Percentiles rank a stretch among this genome's conserved stretches.
Conservation (phyloP, 2,888 invertebrate species). For the Phorcus lineatus region DNA sequence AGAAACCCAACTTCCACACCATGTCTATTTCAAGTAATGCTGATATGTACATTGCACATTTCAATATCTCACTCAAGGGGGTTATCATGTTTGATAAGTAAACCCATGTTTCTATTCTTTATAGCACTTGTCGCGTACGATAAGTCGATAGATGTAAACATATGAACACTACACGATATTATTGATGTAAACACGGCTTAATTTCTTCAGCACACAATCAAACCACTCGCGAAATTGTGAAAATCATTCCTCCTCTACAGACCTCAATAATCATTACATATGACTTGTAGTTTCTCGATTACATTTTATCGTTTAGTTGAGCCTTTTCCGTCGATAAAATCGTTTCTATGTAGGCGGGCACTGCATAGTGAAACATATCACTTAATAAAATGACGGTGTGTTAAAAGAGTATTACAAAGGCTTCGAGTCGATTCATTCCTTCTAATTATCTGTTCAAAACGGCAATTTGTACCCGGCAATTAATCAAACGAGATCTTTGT, state of each 20-base stretch:
- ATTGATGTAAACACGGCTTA: slow-evolving; percentile 12
- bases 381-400: background rate
- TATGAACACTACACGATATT: background rate
- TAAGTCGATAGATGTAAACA: background rate
- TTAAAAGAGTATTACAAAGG: background rate
- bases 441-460: slow-evolving; percentile 1
- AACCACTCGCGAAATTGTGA: background rate
- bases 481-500: background rate
- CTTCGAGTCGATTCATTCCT: background rate
- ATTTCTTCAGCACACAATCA: background rate
- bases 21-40: too few species aligned
- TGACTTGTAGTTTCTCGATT: background rate
- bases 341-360: background rate
- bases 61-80: too few species aligned
- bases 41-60: too few species aligned
- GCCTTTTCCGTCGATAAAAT: slow-evolving; percentile 15
- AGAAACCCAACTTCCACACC: too few species aligned
- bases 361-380: background rate
- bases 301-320: background rate
- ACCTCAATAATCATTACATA: background rate
- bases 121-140: background rate
- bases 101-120: background rate
- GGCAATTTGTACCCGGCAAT: background rate
- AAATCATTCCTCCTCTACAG: background rate
- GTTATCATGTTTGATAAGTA: slow-evolving; percentile 2